These are phyloP conservation scores for Anguilla rostrata DNA, from an alignment of 2,113 vertebrate genomes.

Conservation along the genomic window DNA sequence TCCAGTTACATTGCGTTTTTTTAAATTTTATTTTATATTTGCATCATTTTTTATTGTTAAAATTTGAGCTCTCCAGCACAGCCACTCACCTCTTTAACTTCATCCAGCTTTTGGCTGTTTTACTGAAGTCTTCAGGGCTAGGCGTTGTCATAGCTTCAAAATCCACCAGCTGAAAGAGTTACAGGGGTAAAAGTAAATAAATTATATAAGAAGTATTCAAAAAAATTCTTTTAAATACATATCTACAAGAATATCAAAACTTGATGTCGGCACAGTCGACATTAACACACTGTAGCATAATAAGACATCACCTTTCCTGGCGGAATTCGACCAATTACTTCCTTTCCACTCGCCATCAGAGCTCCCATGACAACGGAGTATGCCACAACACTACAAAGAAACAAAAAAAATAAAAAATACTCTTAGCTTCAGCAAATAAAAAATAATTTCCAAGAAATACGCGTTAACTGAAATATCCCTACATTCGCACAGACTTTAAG, in stretches of 20 bases:
- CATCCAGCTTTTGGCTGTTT: conserved; percentile 91
- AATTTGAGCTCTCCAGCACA: neutral
- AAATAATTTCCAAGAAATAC: neutral
- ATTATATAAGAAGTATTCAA: neutral
- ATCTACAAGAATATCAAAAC: neutral
- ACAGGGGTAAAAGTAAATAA: neutral
- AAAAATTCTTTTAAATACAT: neutral
- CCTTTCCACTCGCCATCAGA: conserved; percentile 95
- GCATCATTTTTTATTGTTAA: too few species aligned
- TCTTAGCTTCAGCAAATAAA: neutral
- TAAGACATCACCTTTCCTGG: conserved; percentile 85
- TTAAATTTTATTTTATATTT: neutral
- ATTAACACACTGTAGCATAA: neutral
- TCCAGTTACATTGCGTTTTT: neutral
- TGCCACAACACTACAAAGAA: conserved; percentile 81
- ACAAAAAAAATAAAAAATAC: neutral
- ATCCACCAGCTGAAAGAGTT: conserved; percentile 82
- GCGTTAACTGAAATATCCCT: too few species aligned
- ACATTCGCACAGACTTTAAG: neutral
- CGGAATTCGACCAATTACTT: conserved; percentile 89
- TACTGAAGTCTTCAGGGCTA: conserved; percentile 89
- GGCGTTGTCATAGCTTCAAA: conserved; percentile 97
- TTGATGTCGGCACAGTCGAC: neutral
- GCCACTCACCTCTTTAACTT: conserved; percentile 84
- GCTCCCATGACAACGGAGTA: conserved; percentile 96